Evolutionary conservation across 2,113 vertebrate species (phyloP).

Genomic region (Martes martes): DNA sequence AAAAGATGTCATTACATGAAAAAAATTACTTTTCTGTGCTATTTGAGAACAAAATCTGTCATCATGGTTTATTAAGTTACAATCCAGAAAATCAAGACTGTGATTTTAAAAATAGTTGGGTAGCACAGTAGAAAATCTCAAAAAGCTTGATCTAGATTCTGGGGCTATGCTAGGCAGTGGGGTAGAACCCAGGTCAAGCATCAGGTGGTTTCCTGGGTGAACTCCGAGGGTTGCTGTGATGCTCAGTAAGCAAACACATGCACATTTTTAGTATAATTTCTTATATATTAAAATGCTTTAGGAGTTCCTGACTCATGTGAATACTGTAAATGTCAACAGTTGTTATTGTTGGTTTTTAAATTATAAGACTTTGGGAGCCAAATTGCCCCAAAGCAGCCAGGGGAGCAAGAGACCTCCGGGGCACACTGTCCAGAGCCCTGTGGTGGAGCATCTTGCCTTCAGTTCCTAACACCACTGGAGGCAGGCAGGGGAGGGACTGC

Average conservation of each 20-base stretch:
- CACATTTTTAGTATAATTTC: background rate
- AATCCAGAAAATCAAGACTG: background rate
- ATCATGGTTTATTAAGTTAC: background rate
- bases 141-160: background rate
- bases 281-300: background rate
- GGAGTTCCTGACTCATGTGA: too few species aligned
- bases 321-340: background rate
- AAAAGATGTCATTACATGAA: background rate
- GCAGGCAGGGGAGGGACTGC: background rate
- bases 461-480: background rate
- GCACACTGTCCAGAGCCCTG: background rate
- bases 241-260: background rate
- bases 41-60: background rate
- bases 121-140: background rate
- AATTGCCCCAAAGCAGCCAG: background rate
- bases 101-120: constrained; percentile 19
- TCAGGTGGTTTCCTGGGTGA: background rate
- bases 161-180: background rate
- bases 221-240: background rate
- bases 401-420: background rate
- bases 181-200: background rate
- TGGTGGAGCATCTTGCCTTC: too few species aligned
- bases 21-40: background rate
- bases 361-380: background rate
- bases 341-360: background rate